Conservation (phyloP, 2,888 invertebrate species). For the Meteorus cinctellus region DNA sequence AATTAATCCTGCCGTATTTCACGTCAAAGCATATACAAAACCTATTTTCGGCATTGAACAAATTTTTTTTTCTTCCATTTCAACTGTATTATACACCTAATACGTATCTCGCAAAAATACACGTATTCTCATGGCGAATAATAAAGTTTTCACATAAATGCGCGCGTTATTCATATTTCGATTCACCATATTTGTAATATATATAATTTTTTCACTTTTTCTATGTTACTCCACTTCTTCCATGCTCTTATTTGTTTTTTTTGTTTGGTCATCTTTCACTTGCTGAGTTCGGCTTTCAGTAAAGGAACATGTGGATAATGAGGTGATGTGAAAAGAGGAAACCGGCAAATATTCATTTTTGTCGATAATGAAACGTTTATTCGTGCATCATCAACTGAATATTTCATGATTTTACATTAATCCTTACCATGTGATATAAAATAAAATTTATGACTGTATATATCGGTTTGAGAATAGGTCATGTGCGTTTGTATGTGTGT, state of each 20-base stretch:
- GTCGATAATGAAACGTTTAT: background rate
- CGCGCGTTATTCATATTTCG: background rate
- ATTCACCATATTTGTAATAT: background rate
- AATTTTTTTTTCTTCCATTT: background rate
- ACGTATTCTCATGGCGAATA: slow-evolving; percentile 1
- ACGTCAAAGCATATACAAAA: slow-evolving; percentile 44
- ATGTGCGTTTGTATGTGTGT: slow-evolving; percentile 21
- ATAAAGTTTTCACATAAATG: background rate
- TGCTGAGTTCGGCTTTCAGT: background rate
- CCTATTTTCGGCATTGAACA: slow-evolving; percentile 63
- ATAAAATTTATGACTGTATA: slow-evolving; percentile 27
- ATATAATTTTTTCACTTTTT: background rate
- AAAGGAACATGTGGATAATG: background rate
- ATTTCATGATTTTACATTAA: slow-evolving; percentile 23
- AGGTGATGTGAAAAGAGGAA: background rate
- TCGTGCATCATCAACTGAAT: background rate
- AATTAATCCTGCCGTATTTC: slow-evolving; percentile 27
- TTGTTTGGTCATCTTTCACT: background rate
- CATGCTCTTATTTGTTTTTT: background rate
- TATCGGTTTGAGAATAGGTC: slow-evolving; percentile 35
- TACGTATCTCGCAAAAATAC: background rate
- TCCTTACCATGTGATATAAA: background rate
- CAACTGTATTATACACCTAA: slow-evolving; percentile 17
- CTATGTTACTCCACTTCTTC: background rate
- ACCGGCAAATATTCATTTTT: slow-evolving; percentile 15